Evolutionary conservation across 1,140 invertebrate species (phyloP), one percentile per base, ranked within the genome.

Genomic region (Idris sp.): DNA sequence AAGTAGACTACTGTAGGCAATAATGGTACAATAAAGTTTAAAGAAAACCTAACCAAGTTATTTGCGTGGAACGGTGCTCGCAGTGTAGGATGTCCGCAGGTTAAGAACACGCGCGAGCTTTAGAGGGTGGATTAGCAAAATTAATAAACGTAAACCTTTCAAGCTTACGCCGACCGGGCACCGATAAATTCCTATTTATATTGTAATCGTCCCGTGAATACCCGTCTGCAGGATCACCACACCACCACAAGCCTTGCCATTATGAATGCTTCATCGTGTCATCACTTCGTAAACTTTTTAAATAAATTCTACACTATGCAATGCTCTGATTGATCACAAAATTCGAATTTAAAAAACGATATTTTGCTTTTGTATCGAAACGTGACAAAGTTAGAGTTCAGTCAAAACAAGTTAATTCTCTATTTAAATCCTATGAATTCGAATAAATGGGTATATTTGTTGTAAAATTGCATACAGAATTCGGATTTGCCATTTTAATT

Each of bases 151-250:
- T 86, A 86, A 86, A 86, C 77, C 81, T 80, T 81, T 81, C 80
- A 79, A 82, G 74, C 77, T 80, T 81, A 83, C 82, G 80, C 79
- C 71, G 43, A 38, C 64, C 48, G 74, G 76, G 59, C 22, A 65
- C 62, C 71, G 78, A 84, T 87, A 87, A 87, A 87, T 83, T 85
- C 67, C 73, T 81, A 80, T 83, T 82, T 86, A 86, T 85, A 86
- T 83, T 84, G 77, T 80, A 83, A 83, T 83, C 79, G 79, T 51
- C 46, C 28, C 64, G 33, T 49, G 25, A 14, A 33, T n/a, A n/a
- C n/a, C 41, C 33, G 49, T 35, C 35, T 43, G 11, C 48, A 40
- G 30, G 26, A 26, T n/a, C n/a, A n/a, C n/a, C n/a, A n/a, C n/a
- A n/a, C n/a, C n/a, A n/a, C 51, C 65, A 40, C 14, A 40, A 18